Percentiles rank a stretch among this genome's conserved stretches.
Conservation (phyloP, 2,797 vertebrate genomes). For the Manis javanica region DNA sequence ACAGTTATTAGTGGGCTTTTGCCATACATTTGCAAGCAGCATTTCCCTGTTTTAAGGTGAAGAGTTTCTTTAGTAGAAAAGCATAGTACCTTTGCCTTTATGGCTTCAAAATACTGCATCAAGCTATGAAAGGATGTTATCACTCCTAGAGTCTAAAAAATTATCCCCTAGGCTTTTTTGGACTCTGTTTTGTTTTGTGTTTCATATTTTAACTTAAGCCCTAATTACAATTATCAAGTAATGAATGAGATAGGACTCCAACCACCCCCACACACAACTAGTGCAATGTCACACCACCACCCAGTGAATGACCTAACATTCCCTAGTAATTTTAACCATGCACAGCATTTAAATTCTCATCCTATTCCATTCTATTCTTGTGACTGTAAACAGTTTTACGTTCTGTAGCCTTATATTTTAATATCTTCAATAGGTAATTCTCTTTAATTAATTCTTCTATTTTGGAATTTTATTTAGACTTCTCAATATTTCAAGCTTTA, state of each 20-base stretch:
- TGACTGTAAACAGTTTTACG: not conserved
- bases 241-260: not conserved
- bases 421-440: not conserved
- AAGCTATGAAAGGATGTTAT: slow-evolving; percentile 22
- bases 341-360: slow-evolving; percentile 35
- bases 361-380: slow-evolving; percentile 18
- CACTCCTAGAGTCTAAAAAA: not conserved
- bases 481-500: not conserved
- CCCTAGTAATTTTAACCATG: slow-evolving; percentile 48
- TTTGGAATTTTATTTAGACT: slow-evolving; percentile 24
- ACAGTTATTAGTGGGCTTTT: slow-evolving; percentile 20
- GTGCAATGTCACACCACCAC: not conserved
- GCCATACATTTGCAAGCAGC: slow-evolving; percentile 58
- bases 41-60: slow-evolving; percentile 28
- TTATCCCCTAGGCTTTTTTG: not conserved
- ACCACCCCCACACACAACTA: not conserved
- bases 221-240: not conserved
- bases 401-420: not conserved
- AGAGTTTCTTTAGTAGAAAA: slow-evolving; percentile 21
- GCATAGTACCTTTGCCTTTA: not conserved
- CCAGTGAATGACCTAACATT: not conserved
- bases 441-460: not conserved
- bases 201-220: not conserved
- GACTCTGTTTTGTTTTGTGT: not conserved
- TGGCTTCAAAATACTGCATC: not conserved